Percentiles rank a stretch among this genome's conserved stretches.
phyloP scores from a whole-genome alignment of 2,888 invertebrate species.

The Lottia scabra region DNA sequence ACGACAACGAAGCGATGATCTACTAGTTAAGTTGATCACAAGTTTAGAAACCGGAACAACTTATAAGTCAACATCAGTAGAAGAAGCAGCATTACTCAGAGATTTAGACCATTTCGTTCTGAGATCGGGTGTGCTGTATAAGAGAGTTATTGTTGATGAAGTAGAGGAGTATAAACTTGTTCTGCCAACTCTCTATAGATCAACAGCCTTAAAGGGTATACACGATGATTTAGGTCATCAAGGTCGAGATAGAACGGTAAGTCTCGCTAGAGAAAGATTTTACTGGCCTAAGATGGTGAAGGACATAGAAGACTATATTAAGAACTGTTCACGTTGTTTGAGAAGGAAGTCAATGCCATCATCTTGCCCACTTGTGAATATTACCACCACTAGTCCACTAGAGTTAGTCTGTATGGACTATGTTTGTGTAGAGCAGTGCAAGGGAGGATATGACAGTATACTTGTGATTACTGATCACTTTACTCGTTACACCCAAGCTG shows the following conservation, averaged over 20 bases:
- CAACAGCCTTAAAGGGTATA: slow-evolving; percentile 16
- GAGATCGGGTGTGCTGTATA: neutral
- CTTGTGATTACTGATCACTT: neutral
- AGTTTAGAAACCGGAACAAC: neutral
- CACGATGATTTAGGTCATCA: slow-evolving; percentile 35
- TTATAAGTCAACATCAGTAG: neutral
- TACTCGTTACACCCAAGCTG: no score
- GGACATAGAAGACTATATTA: slow-evolving; percentile 25
- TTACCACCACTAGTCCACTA: slow-evolving; percentile 25
- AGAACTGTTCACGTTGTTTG: slow-evolving; percentile 21
- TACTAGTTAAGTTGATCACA: neutral
- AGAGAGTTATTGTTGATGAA: neutral
- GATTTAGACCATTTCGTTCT: neutral
- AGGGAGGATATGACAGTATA: slow-evolving; percentile 6
- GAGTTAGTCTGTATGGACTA: slow-evolving; percentile 32
- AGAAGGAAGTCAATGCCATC: slow-evolving; percentile 12
- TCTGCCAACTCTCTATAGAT: slow-evolving; percentile 15
- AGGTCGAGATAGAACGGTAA: slow-evolving; percentile 24
- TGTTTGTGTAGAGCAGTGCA: slow-evolving; percentile 25
- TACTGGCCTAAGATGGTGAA: slow-evolving; percentile 34
- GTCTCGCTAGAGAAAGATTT: slow-evolving; percentile 27
- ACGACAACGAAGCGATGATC: neutral
- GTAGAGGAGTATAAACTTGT: slow-evolving; percentile 20
- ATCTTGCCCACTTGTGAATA: slow-evolving; percentile 21
- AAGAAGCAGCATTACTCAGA: neutral